Evolutionary conservation across 2,113 vertebrate species (phyloP), one percentile per base, ranked within the genome.

Genomic region (Orcinus orca): DNA sequence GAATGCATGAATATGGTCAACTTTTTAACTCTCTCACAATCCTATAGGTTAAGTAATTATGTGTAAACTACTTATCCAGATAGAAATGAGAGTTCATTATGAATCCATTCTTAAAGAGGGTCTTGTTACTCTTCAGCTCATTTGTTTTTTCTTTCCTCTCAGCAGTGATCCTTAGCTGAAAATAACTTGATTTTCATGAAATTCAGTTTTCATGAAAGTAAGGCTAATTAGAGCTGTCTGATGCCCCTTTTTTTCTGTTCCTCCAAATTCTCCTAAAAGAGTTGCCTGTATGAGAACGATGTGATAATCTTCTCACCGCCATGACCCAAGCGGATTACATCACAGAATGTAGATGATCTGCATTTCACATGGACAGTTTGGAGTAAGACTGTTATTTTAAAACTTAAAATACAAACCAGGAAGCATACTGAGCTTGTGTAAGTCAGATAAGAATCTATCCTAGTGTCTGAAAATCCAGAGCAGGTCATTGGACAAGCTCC

Each of bases 71-170:
- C 38, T 90, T 89, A 86, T 50, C 55, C 79, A 95, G 87, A 80
- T 58, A 92, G 73, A 95, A 97, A 80, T 85, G 76, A 85, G 26
- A 97, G 92, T 96, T 76, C 77, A 94, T 88, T 93, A 90, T 81
- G 58, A 95, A 55, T 79, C 25, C 70, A 47, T 80, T 94, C 96
- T 95, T 88, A 76, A 90, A 96, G 38, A 88, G 44, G 23, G 2
- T 36, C 36, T 92, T 87, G 81, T 38, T 80, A 58, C 8, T 84
- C 14, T 71, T 74, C 13, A 83, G 53, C 53, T 96, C 74, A 76
- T 96, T 97, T 91, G 84, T 11, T 65, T 95, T 97, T 93, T 95
- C 73, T 95, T 95, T 79, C 71, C 18, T 88, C 33, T 91, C 55
- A 96, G 50, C 36, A 88, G 81, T 96, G 77, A 86, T 86, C 77